Percentiles rank a stretch among this genome's conserved stretches.
Conservation (phyloP, 2,888 invertebrate genomes). For the Hermodice carunculata region DNA sequence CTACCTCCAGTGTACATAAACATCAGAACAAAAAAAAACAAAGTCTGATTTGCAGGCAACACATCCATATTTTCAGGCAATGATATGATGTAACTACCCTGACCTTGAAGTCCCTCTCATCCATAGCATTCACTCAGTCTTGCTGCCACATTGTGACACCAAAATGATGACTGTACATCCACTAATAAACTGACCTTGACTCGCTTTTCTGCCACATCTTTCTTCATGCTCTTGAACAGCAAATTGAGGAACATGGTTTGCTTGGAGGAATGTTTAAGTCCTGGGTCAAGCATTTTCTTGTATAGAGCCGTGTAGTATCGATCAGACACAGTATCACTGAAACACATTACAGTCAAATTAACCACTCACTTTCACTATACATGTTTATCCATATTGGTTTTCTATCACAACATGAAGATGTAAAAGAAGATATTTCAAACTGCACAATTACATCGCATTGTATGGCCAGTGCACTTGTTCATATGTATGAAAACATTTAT, state of each 20-base stretch:
- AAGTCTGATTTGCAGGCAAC: no score
- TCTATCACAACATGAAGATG: no score
- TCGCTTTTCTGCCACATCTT: constrained; percentile 80
- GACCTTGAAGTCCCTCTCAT: not conserved
- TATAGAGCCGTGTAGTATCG: constrained; percentile 87
- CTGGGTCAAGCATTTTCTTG: constrained; percentile 84
- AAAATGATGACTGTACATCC: not conserved
- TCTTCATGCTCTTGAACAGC: constrained; percentile 85
- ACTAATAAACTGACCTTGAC: constrained; percentile 70
- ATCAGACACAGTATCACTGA: constrained; percentile 69
- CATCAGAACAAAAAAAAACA: no score
- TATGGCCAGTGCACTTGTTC: no score
- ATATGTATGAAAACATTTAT: not conserved
- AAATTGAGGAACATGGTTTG: constrained; percentile 86
- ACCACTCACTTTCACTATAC: no score
- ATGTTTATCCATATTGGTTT: no score
- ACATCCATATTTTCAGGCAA: no score
- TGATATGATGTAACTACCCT: no score
- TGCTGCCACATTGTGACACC: not conserved
- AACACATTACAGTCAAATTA: no score
- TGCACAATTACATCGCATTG: no score
- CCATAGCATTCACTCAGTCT: not conserved
- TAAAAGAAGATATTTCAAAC: no score
- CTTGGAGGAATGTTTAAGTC: constrained; percentile 73
- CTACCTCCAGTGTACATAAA: no score